Evolutionary conservation across 1,140 invertebrate species (phyloP), one percentile per base, ranked within the genome.

Genomic region (Andrena cerasifolii): DNA sequence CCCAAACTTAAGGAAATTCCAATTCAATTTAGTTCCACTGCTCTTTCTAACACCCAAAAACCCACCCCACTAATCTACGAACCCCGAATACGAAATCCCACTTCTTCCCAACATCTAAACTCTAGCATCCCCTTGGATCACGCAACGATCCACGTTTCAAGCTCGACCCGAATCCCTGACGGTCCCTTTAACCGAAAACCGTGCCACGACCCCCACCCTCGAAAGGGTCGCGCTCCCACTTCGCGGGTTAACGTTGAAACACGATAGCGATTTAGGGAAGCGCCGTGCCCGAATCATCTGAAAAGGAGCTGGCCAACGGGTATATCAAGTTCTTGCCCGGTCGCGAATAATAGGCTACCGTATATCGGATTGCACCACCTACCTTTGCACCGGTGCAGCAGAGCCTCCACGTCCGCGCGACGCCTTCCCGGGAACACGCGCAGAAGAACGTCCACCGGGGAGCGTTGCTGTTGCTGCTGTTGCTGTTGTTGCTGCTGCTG

Each of bases 371-470:
- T 53, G 26, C 45, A 59, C 45, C 58, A 73, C 75, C 47, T 94
- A 96, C 89, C 95, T 93, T 92, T 95, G 93, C 93, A 95, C 73
- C 94, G 93, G 67, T 95, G 94, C 3, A 98, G 93, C 58, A 97
- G 94, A 7, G 96, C 94, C 89, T 98, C 97, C 1, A 98, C 96
- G 78, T 98, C 96, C 28, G 94, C 94, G 33, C 97, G 94, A 83
- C 97, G 95, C 84, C 96, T 95, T 79, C 95, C 95, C 0, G 98
- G 98, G 89, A 98, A 99, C 0, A 98, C 97, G 79, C 95, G 92
- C 62, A 96, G 91, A 10, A 97, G 92, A 16, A 96, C 95, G 87
- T 97, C 96, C 4, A 97, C 93, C 0, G 96, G 95, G 0, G 95
- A 95, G 54, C 95, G 91, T 80, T 95, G 94, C 28, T 91, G 89